These are phyloP conservation scores for Misgurnus mizolepis DNA, from an alignment of 2,113 vertebrate species.

Conservation along the genomic window DNA sequence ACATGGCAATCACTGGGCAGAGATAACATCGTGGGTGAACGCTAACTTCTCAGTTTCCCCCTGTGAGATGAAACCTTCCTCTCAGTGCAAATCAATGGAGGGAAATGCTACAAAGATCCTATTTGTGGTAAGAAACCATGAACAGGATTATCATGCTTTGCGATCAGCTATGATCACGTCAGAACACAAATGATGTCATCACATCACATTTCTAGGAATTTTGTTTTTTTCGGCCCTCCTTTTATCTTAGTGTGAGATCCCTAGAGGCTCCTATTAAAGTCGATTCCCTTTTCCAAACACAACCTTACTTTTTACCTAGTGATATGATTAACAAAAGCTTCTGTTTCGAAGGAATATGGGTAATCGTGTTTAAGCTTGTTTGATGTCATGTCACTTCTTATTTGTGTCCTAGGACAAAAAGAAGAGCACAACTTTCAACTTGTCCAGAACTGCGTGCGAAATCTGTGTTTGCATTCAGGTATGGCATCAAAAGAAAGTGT, in stretches of 20 bases:
- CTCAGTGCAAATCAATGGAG: slow-evolving; percentile 23
- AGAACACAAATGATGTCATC: background rate
- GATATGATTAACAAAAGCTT: slow-evolving; percentile 5
- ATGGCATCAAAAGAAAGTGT: background rate
- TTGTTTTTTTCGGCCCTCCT: background rate
- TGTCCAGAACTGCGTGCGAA: slow-evolving; percentile 37
- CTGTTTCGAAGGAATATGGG: background rate
- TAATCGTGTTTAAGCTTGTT: slow-evolving; percentile 34
- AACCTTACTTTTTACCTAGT: background rate
- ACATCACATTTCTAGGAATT: background rate
- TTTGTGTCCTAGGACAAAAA: slow-evolving; percentile 40
- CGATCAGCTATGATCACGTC: background rate
- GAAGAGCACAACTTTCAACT: slow-evolving; percentile 36
- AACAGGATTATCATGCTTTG: background rate
- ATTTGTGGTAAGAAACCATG: slow-evolving; percentile 35
- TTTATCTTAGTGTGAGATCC: background rate
- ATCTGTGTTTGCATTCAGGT: slow-evolving; percentile 46
- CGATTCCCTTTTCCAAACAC: slow-evolving; percentile 9
- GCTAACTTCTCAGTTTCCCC: slow-evolving; percentile 40
- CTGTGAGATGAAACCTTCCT: slow-evolving; percentile 28
- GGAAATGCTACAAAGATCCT: background rate
- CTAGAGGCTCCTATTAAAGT: background rate
- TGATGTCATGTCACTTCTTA: background rate
- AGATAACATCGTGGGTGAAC: slow-evolving; percentile 43
- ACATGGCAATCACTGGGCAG: slow-evolving; percentile 32